Percentiles rank a stretch among this genome's conserved stretches.
Evolutionary conservation across 1,140 invertebrate genomes (phyloP).

Genomic region (Neocloeon triangulifer): DNA sequence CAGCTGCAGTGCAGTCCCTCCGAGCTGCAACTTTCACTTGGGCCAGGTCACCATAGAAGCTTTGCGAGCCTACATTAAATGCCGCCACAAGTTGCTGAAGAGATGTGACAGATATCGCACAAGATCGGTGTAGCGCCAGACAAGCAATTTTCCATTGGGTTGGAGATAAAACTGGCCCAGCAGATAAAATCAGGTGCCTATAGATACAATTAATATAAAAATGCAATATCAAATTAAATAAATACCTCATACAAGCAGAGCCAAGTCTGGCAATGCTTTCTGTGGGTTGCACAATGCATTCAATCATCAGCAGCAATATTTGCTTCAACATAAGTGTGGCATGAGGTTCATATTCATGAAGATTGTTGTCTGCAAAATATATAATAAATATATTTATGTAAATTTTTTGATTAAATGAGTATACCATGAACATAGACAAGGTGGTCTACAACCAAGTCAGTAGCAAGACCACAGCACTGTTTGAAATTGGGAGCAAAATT

Average conservation of each 20-base stretch:
- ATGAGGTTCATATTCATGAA: background rate
- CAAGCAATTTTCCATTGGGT: conserved; percentile 70
- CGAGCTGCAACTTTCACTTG: conserved; percentile 82
- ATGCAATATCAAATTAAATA: background rate
- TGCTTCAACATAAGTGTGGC: conserved; percentile 66
- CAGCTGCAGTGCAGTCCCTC: conserved; percentile 55
- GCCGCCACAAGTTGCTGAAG: conserved; percentile 65
- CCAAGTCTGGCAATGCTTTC: conserved; percentile 72
- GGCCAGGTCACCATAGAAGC: conserved; percentile 78
- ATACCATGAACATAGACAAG: conserved; percentile 33
- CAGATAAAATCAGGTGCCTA: conserved; percentile 63
- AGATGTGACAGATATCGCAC: conserved; percentile 58
- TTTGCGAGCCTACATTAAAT: conserved; percentile 71
- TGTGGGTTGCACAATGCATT: conserved; percentile 71
- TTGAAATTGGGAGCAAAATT: conserved; percentile 69
- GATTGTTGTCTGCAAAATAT: background rate
- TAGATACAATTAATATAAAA: conserved; percentile 4
- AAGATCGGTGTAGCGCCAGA: conserved; percentile 52
- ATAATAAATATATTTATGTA: too few relatives aligned
- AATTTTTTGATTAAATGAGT: too few relatives aligned
- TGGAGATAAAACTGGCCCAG: conserved; percentile 51
- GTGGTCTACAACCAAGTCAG: conserved; percentile 75
- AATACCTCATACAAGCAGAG: conserved; percentile 66
- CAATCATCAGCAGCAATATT: conserved; percentile 62
- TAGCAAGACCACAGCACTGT: conserved; percentile 75